Percentiles rank a stretch among this genome's conserved stretches.
Conservation (phyloP, 2,797 vertebrate genomes). For the Scleropages formosus region DNA sequence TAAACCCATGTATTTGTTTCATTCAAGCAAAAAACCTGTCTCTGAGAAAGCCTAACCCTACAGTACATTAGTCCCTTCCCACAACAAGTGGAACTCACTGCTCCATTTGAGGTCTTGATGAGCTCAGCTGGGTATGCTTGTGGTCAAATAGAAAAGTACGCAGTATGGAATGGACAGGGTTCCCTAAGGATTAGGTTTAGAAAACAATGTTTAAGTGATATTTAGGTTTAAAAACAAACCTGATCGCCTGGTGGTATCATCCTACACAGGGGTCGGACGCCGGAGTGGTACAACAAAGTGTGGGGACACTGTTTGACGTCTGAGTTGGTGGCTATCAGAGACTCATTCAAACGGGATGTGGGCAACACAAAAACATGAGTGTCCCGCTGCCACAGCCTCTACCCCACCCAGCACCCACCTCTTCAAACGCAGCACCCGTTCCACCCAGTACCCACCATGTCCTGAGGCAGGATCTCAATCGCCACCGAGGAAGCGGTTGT, state of each 20-base stretch:
- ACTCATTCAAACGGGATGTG: constrained; percentile 57
- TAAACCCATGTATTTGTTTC: too few relatives aligned
- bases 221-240: not conserved
- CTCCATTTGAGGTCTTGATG: too few relatives aligned
- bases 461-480: not conserved
- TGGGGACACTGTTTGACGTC: constrained; percentile 68
- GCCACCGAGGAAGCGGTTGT: not conserved
- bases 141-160: not conserved
- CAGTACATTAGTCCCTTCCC: too few relatives aligned
- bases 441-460: not conserved
- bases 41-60: too few relatives aligned
- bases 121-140: too few relatives aligned
- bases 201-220: not conserved
- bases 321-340: constrained; percentile 56
- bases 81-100: too few relatives aligned
- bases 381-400: not conserved
- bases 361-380: constrained; percentile 55
- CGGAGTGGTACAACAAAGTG: constrained; percentile 73
- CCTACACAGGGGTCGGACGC: constrained; percentile 67
- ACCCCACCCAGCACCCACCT: too few relatives aligned
- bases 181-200: too few relatives aligned
- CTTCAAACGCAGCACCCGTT: too few relatives aligned
- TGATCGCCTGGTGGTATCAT: not conserved
- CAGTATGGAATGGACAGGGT: too few relatives aligned
- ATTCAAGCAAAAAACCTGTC: too few relatives aligned